Conservation (phyloP, 2,113 vertebrate genomes). For the Colinus virginianus region DNA sequence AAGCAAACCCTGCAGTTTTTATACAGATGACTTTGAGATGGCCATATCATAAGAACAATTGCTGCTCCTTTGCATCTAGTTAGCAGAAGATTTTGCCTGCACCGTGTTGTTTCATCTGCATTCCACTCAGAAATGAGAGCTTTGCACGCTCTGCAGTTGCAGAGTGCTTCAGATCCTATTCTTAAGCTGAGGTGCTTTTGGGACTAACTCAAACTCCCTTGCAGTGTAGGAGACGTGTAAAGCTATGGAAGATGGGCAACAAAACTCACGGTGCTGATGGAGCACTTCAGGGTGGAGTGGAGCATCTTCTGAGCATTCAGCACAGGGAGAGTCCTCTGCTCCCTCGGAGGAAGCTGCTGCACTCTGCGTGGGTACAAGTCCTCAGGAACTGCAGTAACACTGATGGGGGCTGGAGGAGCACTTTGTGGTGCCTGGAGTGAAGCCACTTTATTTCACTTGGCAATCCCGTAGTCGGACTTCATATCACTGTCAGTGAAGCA, state of each 20-base stretch:
- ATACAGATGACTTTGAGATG: neutral
- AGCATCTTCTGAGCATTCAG: neutral
- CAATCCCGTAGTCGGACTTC: neutral
- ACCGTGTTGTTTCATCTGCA: neutral
- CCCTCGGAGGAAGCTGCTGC: neutral
- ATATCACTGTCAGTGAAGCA: neutral
- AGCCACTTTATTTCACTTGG: neutral
- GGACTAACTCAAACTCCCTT: neutral
- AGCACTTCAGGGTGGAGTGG: neutral
- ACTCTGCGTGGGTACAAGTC: neutral
- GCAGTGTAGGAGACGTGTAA: neutral
- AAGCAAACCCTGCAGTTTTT: neutral
- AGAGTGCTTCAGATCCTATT: neutral
- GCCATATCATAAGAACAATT: fast-evolving
- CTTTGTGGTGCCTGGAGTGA: neutral
- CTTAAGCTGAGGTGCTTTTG: neutral
- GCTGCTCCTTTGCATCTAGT: neutral
- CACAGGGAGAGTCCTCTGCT: neutral
- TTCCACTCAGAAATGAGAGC: neutral
- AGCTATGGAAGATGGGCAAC: neutral
- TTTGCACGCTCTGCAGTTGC: neutral
- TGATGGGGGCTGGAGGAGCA: neutral
- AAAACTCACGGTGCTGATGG: neutral
- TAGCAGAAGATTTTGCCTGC: neutral
- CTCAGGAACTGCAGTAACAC: neutral